Evolutionary conservation across 2,113 vertebrate genomes (phyloP), one percentile per base, ranked within the genome.

Genomic region (Todiramphus chloris): DNA sequence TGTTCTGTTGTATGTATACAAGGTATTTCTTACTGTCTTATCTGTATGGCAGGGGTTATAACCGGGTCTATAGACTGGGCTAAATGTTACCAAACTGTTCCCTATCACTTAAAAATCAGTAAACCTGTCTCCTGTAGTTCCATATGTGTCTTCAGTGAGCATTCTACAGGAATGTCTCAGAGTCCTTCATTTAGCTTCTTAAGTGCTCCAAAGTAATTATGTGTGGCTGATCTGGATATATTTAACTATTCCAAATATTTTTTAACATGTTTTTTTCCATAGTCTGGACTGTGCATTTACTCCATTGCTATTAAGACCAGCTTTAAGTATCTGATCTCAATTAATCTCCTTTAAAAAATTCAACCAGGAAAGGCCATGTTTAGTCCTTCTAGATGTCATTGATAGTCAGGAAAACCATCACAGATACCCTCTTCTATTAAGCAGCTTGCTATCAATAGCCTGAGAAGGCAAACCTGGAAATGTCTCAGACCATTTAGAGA

Each of bases 351-450:
- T 87, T 94, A 95, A 96, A 97, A 97, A 94, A 44, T 78, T 77
- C 41, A 76, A 88, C 84, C 67, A 93, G 90, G 78, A 91, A 96
- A 87, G 91, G 84, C 89, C 53, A 16, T 74, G 58, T 91, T 94
- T 96, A 94, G 93, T 56, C 90, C 91, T 94, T 91, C 69, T 97
- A 95, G 94, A 95, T 89, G 95, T 96, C 96, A 96, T 94, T 76
- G 1, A 96, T 97, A 95, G 96, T 97, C 96, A 97, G 95, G 91
- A 96, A 97, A 97, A 97, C 89, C 91, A 91, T 86, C 83, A 51
- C 60, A 96, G 90, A 96, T 98, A 94, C 96, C 97, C 95, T 96
- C 89, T 96, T 77, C 74, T 96, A 86, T 97, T 98, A 97, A 97
- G 94, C 91, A 83, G 93, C 92, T 97, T 97, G 93, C 96, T 97